Percentiles rank a stretch among this genome's conserved stretches.
Evolutionary conservation across 2,797 vertebrate species (phyloP).

Genomic region (Molossus alvarezi): DNA sequence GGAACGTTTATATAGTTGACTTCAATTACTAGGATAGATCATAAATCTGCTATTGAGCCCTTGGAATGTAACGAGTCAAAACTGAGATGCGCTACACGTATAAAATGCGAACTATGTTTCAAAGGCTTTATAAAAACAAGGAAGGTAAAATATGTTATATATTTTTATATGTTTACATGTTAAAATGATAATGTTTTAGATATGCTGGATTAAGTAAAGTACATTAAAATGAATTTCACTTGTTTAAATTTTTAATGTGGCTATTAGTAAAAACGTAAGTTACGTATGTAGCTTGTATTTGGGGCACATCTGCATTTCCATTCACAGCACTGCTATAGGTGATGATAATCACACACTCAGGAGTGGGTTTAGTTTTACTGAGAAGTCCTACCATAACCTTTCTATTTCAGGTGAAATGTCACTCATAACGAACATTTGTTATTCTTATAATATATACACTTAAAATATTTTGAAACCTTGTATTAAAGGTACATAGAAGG

Average conservation of each 20-base stretch:
- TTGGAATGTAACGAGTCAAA: not conserved
- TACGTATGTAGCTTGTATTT: not conserved
- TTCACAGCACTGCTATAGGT: not conserved
- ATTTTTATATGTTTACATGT: not conserved
- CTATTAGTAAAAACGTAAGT: not conserved
- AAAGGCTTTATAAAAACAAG: constrained; percentile 47
- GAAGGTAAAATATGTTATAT: not conserved
- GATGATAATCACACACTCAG: not conserved
- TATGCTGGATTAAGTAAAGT: not conserved
- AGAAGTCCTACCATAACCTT: not conserved
- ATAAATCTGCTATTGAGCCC: not conserved
- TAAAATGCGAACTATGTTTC: not conserved
- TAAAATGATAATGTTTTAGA: constrained; percentile 51
- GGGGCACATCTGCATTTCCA: not conserved
- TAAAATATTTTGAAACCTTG: constrained; percentile 59
- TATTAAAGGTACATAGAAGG: not conserved
- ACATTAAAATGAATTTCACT: constrained; percentile 7
- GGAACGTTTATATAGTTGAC: not conserved
- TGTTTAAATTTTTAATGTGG: not conserved
- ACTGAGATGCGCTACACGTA: not conserved
- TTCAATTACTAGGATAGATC: not conserved
- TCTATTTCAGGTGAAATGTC: not conserved
- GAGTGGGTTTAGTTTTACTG: not conserved
- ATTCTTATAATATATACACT: not conserved
- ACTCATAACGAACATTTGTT: constrained; percentile 18